A percentile compares a stretch with the other conserved stretches of the same genome.
Evolutionary conservation across 1,140 invertebrate species (phyloP).

Genomic region (Macrocentrus cingulum): DNA sequence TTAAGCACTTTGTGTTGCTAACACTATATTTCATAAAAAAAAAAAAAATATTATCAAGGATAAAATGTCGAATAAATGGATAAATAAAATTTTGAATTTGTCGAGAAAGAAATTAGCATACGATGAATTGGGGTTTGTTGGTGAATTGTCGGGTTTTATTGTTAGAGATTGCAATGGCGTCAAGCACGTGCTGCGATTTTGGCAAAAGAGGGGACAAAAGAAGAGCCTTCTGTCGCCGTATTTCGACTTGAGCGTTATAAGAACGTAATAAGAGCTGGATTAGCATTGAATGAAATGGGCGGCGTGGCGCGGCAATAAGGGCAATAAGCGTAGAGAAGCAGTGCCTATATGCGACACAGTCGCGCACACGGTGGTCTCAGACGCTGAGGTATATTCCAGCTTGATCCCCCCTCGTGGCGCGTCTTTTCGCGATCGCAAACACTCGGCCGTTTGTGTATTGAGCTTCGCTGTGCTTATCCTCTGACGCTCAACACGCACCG

Average conservation of each 20-base stretch:
- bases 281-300: constrained; percentile 60
- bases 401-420: constrained; percentile 7
- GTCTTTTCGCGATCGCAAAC: no score
- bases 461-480: no score
- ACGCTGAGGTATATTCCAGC: no score
- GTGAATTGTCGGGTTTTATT: not conserved
- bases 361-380: constrained; percentile 34
- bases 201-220: not conserved
- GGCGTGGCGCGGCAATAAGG: constrained; percentile 44
- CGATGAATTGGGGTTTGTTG: no score
- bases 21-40: no score
- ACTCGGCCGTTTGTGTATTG: no score
- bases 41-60: no score
- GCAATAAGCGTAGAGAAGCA: constrained; percentile 42
- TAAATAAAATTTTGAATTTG: no score
- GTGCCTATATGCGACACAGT: constrained; percentile 36
- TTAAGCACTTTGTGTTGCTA: no score
- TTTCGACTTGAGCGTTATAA: constrained; percentile 55
- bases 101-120: no score
- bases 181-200: constrained; percentile 28
- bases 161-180: constrained; percentile 2
- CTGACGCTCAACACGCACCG: no score
- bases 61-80: no score
- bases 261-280: constrained; percentile 58
- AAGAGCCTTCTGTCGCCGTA: constrained; percentile 11